Conservation (phyloP, 2,797 vertebrate genomes). For the Myiotriccus ornatus region DNA sequence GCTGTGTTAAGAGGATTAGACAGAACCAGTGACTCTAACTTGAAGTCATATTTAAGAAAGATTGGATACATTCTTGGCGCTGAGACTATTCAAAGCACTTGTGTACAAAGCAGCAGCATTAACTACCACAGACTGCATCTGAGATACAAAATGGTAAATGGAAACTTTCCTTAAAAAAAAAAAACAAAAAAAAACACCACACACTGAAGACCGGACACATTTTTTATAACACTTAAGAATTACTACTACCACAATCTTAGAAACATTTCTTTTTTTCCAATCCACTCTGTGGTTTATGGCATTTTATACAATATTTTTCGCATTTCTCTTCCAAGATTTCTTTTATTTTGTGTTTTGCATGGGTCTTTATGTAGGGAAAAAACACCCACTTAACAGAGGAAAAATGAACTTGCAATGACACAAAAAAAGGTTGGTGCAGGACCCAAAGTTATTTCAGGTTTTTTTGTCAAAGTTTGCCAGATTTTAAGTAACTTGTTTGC, state of each 20-base stretch:
- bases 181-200: not conserved
- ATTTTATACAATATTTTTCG: not conserved
- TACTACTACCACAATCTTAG: not conserved
- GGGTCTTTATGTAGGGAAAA: fast-evolving
- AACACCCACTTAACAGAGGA: not conserved
- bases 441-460: not conserved
- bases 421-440: not conserved
- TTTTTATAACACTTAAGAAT: not conserved
- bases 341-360: not conserved
- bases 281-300: not conserved
- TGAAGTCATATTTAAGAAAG: constrained; percentile 44
- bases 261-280: not conserved
- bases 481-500: not conserved
- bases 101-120: constrained; percentile 65
- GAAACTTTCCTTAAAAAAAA: not conserved
- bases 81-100: constrained; percentile 65
- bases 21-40: constrained; percentile 4
- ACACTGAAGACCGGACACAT: not conserved
- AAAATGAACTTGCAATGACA: not conserved
- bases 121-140: constrained; percentile 57
- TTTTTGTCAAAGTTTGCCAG: not conserved
- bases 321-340: not conserved
- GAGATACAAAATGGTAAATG: constrained; percentile 43
- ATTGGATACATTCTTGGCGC: constrained; percentile 58
- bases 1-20: not conserved